Percentiles rank a stretch among this genome's conserved stretches.
Evolutionary conservation across 1,140 invertebrate genomes (phyloP).

Genomic region (Ceratosolen solmsi): DNA sequence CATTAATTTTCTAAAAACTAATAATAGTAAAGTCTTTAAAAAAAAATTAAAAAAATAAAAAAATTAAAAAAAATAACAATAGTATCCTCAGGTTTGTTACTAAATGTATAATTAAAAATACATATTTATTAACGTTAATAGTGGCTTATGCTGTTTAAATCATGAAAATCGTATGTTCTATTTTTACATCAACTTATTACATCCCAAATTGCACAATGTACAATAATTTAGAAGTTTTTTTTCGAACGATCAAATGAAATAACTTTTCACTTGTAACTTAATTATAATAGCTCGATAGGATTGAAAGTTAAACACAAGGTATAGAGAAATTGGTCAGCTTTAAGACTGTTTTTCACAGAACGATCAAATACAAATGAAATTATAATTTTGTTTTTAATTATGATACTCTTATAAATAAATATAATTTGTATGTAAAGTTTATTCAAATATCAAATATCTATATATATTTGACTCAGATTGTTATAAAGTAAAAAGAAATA

Average conservation of each 20-base stretch:
- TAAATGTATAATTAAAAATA: conserved; percentile 6
- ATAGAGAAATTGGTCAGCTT: conserved; percentile 61
- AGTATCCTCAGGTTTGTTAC: too few species aligned
- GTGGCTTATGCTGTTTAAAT: background rate
- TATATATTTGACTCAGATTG: too few species aligned
- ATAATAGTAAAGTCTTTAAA: background rate
- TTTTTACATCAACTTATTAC: background rate
- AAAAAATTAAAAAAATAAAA: background rate
- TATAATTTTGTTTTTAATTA: too few species aligned
- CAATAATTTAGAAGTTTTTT: conserved; percentile 19
- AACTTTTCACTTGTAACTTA: conserved; percentile 11
- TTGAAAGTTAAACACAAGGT: conserved; percentile 64
- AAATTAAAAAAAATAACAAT: too few species aligned
- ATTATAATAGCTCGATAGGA: conserved; percentile 25
- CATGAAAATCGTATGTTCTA: background rate
- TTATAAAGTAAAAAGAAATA: conserved; percentile 11
- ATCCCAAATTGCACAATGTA: background rate
- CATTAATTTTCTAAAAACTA: background rate
- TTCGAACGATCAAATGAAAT: background rate
- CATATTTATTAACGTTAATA: conserved; percentile 23
- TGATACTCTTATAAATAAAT: too few species aligned
- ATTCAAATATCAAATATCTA: background rate
- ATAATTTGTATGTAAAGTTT: conserved; percentile 19
- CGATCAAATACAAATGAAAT: conserved; percentile 31
- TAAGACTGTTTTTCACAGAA: conserved; percentile 36